These are phyloP conservation scores for Grallaria varia DNA, from an alignment of 2,113 vertebrate genomes.

Conservation along the genomic window DNA sequence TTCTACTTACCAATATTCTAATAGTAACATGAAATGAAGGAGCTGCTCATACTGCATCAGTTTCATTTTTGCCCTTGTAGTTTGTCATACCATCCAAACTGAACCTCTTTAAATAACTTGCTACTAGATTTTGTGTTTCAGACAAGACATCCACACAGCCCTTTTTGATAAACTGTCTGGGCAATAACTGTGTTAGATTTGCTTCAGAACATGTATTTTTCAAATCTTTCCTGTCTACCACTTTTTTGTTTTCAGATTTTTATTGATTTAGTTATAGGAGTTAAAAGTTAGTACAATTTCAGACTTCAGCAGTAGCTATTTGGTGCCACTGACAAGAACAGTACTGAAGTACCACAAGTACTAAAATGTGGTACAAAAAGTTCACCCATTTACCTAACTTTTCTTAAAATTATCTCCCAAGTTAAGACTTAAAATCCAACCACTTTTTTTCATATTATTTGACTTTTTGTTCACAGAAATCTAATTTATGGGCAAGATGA, in stretches of 20 bases:
- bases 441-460: neutral
- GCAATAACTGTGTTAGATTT: neutral
- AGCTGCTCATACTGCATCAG: neutral
- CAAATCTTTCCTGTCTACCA: neutral
- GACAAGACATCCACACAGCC: neutral
- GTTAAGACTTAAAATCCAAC: neutral
- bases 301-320: neutral
- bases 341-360: neutral
- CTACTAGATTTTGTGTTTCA: neutral
- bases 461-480: neutral
- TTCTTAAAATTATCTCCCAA: neutral
- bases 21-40: neutral
- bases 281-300: neutral
- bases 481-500: neutral
- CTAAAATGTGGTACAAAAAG: neutral
- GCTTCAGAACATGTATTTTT: neutral
- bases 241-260: neutral
- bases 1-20: neutral
- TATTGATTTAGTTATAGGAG: neutral
- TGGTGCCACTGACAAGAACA: rapidly evolving
- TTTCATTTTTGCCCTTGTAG: neutral
- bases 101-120: neutral
- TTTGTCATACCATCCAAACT: neutral
- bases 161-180: neutral
- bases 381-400: neutral